Evolutionary conservation across 2,113 vertebrate genomes (phyloP), one percentile per base, ranked within the genome.

Genomic region (Labeo catla): DNA sequence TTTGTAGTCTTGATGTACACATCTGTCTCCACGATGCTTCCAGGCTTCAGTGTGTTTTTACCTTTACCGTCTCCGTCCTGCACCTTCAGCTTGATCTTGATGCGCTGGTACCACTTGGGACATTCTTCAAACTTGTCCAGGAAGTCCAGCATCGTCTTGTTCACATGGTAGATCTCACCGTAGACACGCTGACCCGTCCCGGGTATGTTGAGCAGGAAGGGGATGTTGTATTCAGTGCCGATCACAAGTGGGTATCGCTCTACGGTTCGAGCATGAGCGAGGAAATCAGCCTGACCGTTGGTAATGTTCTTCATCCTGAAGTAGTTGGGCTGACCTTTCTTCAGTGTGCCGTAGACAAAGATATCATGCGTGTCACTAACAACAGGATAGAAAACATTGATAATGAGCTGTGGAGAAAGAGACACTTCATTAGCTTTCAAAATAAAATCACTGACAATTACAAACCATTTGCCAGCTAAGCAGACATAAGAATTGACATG

Each of bases 271-370:
- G 96, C 97, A 0, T 16, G 85, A 39, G 95, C 95, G 0, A 91
- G 92, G 91, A 96, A 96, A 84, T 90, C 85, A 0, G 95, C 94
- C 1, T 85, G 86, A 23, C 97, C 97, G 0, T 96, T 93, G 47
- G 79, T 23, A 0, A 50, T 1, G 34, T 96, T 92, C 28, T 92
- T 86, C 96, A 99, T 95, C 49, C 93, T 49, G 73, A 47, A 66
- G 93, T 97, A 81, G 93, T 99, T 99, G 83, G 97, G 97, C 88
- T 99, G 97, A 59, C 96, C 97, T 74, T 90, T 95, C 93, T 98
- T 99, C 63, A 99, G 95, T 0, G 96, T 99, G 65, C 98, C 98
- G 0, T 99, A 99, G 21, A 98, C 94, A 0, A 99, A 99, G 84
- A 98, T 72, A 0, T 34, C 39, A 39, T 39, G 39, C 3, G 39